Evolutionary conservation across 2,113 vertebrate species (phyloP).

Genomic region (Eleginops maclovinus): DNA sequence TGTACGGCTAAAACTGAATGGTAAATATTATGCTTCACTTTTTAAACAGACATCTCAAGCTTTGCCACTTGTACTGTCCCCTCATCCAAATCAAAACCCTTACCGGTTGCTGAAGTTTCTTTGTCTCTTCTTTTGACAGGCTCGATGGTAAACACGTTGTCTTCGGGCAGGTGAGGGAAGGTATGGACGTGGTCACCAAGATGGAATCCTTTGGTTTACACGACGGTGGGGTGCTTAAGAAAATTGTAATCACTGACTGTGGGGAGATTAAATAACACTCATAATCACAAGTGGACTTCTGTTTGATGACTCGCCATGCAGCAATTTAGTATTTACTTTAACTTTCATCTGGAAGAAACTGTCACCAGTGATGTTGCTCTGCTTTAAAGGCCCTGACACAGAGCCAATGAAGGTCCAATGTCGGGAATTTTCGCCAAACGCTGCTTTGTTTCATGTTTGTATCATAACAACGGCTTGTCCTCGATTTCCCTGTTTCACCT

Average conservation of each 20-base stretch:
- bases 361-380: not conserved
- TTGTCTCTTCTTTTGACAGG: conserved; percentile 79
- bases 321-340: conserved; percentile 1
- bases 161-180: conserved; percentile 93
- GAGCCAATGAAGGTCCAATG: too few relatives aligned
- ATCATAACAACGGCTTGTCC: too few relatives aligned
- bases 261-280: conserved; percentile 88
- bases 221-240: conserved; percentile 90
- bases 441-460: too few relatives aligned
- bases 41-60: not conserved
- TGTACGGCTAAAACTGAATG: conserved; percentile 93
- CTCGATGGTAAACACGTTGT: conserved; percentile 95
- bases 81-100: not conserved
- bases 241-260: conserved; percentile 91
- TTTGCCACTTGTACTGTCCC: not conserved
- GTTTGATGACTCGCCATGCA: conserved; percentile 12
- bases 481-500: too few relatives aligned
- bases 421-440: too few relatives aligned
- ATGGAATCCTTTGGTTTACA: conserved; percentile 92
- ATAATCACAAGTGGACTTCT: not conserved
- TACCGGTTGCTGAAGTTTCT: not conserved
- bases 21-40: conserved; percentile 75
- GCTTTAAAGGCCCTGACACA: too few relatives aligned
- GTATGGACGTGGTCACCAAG: conserved; percentile 91
- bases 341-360: not conserved